phyloP scores from a whole-genome alignment of 2,888 invertebrate species.

The Ochropleura plecta region DNA sequence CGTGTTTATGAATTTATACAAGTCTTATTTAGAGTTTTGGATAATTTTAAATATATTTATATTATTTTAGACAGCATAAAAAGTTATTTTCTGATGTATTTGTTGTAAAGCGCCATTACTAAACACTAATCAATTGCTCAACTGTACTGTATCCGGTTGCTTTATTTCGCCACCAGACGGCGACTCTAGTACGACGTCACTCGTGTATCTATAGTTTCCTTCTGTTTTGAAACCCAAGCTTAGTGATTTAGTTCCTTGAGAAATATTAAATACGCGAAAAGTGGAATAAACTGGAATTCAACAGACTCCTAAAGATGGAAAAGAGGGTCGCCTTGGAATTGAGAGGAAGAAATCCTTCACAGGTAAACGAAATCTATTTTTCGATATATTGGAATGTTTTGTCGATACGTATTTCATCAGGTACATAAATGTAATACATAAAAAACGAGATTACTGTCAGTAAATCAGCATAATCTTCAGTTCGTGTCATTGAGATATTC shows the following conservation, averaged over 20 bases:
- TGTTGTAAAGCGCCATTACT: slow-evolving; percentile 25
- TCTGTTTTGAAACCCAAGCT: slow-evolving; percentile 91
- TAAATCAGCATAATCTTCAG: slow-evolving; percentile 59
- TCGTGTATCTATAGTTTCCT: slow-evolving; percentile 90
- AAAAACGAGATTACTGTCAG: slow-evolving; percentile 69
- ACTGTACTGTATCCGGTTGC: slow-evolving; percentile 80
- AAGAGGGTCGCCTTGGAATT: slow-evolving; percentile 98
- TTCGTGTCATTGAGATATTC: slow-evolving; percentile 43
- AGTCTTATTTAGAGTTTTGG: background rate
- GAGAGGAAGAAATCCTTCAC: slow-evolving; percentile 96
- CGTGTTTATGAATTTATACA: slow-evolving; percentile 13
- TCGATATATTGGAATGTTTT: slow-evolving; percentile 88
- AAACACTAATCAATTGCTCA: slow-evolving; percentile 67
- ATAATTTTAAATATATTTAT: slow-evolving; percentile 27
- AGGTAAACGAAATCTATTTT: slow-evolving; percentile 92
- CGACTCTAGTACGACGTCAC: slow-evolving; percentile 88
- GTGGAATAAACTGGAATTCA: slow-evolving; percentile 80
- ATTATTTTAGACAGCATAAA: slow-evolving; percentile 34
- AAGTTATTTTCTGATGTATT: slow-evolving; percentile 27
- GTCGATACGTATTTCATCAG: slow-evolving; percentile 89
- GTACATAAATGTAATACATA: slow-evolving; percentile 78
- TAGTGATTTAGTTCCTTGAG: slow-evolving; percentile 87
- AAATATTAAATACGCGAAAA: slow-evolving; percentile 80
- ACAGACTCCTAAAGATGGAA: slow-evolving; percentile 92
- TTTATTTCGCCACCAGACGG: slow-evolving; percentile 82